Percentiles rank a stretch among this genome's conserved stretches.
phyloP scores from a whole-genome alignment of 2,888 invertebrate species.

The Lymantria dispar region DNA sequence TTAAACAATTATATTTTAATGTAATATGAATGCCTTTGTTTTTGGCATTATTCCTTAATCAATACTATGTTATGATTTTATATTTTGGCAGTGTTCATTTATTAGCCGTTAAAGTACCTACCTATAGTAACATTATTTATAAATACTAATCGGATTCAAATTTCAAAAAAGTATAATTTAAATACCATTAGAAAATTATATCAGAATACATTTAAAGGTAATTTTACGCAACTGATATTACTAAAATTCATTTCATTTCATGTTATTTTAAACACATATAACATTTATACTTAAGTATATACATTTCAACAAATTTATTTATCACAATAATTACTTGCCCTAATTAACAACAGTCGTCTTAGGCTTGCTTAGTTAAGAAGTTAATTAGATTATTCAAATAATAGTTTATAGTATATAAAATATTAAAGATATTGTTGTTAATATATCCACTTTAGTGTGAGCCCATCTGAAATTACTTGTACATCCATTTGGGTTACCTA shows the following conservation, averaged over 20 bases:
- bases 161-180: constrained; percentile 14
- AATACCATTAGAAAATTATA: constrained; percentile 20
- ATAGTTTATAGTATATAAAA: constrained; percentile 39
- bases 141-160: constrained; percentile 19
- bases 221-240: constrained; percentile 29
- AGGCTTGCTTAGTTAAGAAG: constrained; percentile 55
- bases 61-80: constrained; percentile 53
- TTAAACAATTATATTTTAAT: constrained; percentile 53
- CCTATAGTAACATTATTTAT: constrained; percentile 16
- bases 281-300: constrained; percentile 56
- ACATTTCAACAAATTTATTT: constrained; percentile 63
- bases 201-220: constrained; percentile 24
- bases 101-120: constrained; percentile 45
- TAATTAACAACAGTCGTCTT: constrained; percentile 75
- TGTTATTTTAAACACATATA: constrained; percentile 48
- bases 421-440: constrained; percentile 57
- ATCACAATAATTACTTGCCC: constrained; percentile 72
- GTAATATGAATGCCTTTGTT: constrained; percentile 45
- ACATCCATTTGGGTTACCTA: constrained; percentile 81
- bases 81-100: constrained; percentile 77
- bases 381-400: constrained; percentile 34
- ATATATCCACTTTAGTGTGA: constrained; percentile 63
- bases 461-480: constrained; percentile 70
- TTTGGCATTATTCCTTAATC: constrained; percentile 52
- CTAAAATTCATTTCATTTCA: constrained; percentile 51